Percentiles rank a stretch among this genome's conserved stretches.
Evolutionary conservation across 2,113 vertebrate species (phyloP).

Genomic region (Oplegnathus fasciatus): DNA sequence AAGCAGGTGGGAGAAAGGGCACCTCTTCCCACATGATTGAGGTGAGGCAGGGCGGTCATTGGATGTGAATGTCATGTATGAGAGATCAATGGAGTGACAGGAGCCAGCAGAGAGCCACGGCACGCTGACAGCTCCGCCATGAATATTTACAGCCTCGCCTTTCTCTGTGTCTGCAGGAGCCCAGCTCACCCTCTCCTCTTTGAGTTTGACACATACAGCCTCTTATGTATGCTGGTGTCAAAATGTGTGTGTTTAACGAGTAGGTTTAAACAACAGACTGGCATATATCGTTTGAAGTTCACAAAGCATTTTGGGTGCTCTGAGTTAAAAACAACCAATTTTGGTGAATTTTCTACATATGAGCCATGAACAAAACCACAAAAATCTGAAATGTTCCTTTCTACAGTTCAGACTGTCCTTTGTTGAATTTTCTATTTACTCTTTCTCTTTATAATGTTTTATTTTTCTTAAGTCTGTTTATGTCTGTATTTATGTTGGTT

Average conservation of each 20-base stretch:
- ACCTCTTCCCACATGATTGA: constrained; percentile 58
- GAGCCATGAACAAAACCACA: not conserved
- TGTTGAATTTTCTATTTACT: no score
- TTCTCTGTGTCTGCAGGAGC: constrained; percentile 35
- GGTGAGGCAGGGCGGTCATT: constrained; percentile 58
- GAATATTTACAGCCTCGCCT: constrained; percentile 72
- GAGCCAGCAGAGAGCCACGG: constrained; percentile 53
- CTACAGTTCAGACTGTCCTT: not conserved
- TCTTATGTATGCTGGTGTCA: constrained; percentile 35
- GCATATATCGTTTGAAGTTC: not conserved
- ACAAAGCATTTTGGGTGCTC: not conserved
- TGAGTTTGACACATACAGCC: constrained; percentile 47
- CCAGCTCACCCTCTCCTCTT: constrained; percentile 19
- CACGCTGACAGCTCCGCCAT: constrained; percentile 64
- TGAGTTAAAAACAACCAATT: not conserved
- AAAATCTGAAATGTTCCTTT: not conserved
- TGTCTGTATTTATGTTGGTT: no score
- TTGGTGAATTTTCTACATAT: not conserved
- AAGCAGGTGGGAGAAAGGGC: constrained; percentile 53
- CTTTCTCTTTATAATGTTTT: no score
- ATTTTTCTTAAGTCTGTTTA: no score
- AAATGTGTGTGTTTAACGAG: constrained; percentile 7
- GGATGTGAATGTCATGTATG: constrained; percentile 70
- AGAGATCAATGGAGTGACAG: constrained; percentile 76
- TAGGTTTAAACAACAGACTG: constrained; percentile 7